Evolutionary conservation across 1,140 invertebrate species (phyloP).

Genomic region (Brachionus paranguensis): DNA sequence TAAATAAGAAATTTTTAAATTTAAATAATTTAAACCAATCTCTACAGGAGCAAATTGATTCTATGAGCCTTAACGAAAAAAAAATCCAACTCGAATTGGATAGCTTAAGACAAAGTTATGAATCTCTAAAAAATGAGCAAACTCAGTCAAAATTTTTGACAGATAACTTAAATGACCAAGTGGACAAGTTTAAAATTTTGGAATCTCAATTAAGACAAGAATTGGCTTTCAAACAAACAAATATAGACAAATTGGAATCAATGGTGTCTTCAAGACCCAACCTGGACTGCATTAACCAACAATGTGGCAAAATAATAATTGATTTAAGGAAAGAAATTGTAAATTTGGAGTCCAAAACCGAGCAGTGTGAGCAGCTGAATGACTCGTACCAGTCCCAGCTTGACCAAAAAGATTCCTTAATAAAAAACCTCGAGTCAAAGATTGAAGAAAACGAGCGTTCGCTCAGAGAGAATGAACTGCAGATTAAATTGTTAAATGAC

Average conservation of each 20-base stretch:
- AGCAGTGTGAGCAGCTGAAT: not conserved
- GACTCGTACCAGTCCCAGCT: not conserved
- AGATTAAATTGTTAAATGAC: slow-evolving; percentile 19
- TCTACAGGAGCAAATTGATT: not conserved
- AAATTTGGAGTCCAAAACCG: not conserved
- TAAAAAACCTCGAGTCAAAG: not conserved
- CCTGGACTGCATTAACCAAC: not conserved
- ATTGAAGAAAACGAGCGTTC: not conserved
- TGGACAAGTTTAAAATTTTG: not conserved
- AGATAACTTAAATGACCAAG: not conserved
- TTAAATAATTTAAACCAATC: not conserved
- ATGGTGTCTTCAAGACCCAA: not conserved
- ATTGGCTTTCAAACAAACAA: not conserved
- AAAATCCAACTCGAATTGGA: not conserved
- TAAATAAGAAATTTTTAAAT: not conserved
- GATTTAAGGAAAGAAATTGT: not conserved
- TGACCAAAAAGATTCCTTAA: not conserved
- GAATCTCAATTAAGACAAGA: not conserved
- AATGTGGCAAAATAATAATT: not conserved
- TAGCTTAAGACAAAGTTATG: not conserved
- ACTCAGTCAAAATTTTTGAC: not conserved
- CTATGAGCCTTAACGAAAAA: not conserved
- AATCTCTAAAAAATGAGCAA: not conserved
- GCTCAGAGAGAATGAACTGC: not conserved
- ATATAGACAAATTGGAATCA: not conserved